Percentiles rank a stretch among this genome's conserved stretches.
phyloP scores from a whole-genome alignment of 2,888 invertebrate species.

The Mycalesis mineus region DNA sequence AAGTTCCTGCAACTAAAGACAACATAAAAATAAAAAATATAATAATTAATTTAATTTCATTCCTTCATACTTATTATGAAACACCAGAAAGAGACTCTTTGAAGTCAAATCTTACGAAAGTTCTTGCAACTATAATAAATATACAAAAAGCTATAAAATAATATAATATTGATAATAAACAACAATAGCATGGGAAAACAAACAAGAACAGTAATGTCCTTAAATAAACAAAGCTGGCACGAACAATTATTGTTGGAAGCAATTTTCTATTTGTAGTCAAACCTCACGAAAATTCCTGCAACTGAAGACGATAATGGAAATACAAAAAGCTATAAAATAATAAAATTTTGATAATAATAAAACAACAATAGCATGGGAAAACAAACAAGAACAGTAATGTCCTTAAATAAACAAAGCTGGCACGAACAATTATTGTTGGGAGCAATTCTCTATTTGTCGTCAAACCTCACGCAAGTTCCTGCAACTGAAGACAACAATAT shows the following conservation, averaged over 20 bases:
- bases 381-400: neutral
- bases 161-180: neutral
- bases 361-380: too few species aligned
- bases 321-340: too few species aligned
- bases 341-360: too few species aligned
- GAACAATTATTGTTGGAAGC: neutral
- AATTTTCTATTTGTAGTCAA: neutral
- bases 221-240: neutral
- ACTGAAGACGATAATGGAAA: conserved; percentile 4
- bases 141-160: too few species aligned
- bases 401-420: neutral
- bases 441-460: neutral
- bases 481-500: conserved; percentile 5
- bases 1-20: too few species aligned
- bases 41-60: too few species aligned
- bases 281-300: conserved; percentile 1
- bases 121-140: too few species aligned
- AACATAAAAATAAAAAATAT: too few species aligned
- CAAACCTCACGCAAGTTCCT: conserved; percentile 2
- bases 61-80: too few species aligned
- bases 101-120: too few species aligned
- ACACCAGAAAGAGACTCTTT: too few species aligned
- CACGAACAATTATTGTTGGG: neutral
- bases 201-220: neutral
- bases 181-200: neutral